Evolutionary conservation across 2,888 invertebrate genomes (phyloP).

Genomic region (Drosophila longiperda): DNA sequence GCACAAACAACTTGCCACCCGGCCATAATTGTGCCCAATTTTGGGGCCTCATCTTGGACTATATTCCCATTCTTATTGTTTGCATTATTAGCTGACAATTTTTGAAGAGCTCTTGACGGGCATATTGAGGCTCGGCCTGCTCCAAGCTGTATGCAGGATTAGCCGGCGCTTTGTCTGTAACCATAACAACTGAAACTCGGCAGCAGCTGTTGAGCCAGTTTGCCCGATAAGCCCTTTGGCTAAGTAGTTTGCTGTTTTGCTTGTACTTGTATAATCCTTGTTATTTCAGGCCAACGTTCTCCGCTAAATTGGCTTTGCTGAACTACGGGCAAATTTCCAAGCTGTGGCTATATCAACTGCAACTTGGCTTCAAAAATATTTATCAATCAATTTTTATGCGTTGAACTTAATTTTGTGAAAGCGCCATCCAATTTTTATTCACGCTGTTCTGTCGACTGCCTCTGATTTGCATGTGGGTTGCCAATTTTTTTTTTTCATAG

Average conservation of each 20-base stretch:
- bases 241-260: constrained; percentile 59
- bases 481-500: neutral
- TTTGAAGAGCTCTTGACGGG: constrained; percentile 44
- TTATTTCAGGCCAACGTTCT: constrained; percentile 62
- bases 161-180: constrained; percentile 61
- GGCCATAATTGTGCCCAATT: constrained; percentile 64
- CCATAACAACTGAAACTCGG: constrained; percentile 34
- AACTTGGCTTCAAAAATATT: neutral
- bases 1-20: neutral
- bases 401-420: neutral
- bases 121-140: constrained; percentile 13
- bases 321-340: constrained; percentile 5
- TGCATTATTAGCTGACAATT: constrained; percentile 77
- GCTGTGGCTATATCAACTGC: neutral
- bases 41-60: constrained; percentile 50
- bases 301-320: constrained; percentile 25
- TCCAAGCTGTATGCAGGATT: constrained; percentile 55
- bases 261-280: constrained; percentile 58
- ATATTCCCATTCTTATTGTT: constrained; percentile 58
- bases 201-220: constrained; percentile 39
- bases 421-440: neutral
- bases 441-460: constrained; percentile 5
- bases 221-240: constrained; percentile 60
- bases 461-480: constrained; percentile 1
- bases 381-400: neutral